Conservation (phyloP, 2,113 vertebrate species). For the Entelurus aequoreus region DNA sequence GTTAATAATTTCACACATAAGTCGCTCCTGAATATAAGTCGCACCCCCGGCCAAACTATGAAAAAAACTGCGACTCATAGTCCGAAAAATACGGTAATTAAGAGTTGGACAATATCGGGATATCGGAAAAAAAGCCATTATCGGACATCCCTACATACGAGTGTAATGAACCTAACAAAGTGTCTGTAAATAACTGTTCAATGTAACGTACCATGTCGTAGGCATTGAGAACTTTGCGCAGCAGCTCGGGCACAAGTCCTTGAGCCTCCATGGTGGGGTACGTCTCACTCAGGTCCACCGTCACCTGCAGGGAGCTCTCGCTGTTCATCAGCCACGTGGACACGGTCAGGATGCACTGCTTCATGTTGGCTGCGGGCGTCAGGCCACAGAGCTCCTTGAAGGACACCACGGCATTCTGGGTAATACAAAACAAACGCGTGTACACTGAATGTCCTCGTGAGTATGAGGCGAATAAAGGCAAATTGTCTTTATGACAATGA, state of each 20-base stretch:
- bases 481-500: too few species aligned
- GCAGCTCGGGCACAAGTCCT: slow-evolving; percentile 82
- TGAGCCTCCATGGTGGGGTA: slow-evolving; percentile 88
- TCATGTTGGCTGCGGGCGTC: slow-evolving; percentile 88
- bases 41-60: too few species aligned
- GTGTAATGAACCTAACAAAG: neutral
- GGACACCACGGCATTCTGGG: slow-evolving; percentile 87
- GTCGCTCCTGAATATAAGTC: too few species aligned
- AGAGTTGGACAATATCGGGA: too few species aligned
- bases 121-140: too few species aligned
- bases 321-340: slow-evolving; percentile 86
- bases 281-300: slow-evolving; percentile 80
- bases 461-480: neutral
- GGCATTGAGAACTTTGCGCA: slow-evolving; percentile 85
- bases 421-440: neutral
- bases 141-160: neutral
- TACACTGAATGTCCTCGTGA: neutral
- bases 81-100: too few species aligned
- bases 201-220: slow-evolving; percentile 77
- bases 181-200: neutral
- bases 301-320: slow-evolving; percentile 75
- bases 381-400: slow-evolving; percentile 91
- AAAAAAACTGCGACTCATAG: too few species aligned
- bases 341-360: slow-evolving; percentile 88
- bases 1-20: too few species aligned